phyloP scores from a whole-genome alignment of 2,797 vertebrate species.

The Manis crassicaudata region DNA sequence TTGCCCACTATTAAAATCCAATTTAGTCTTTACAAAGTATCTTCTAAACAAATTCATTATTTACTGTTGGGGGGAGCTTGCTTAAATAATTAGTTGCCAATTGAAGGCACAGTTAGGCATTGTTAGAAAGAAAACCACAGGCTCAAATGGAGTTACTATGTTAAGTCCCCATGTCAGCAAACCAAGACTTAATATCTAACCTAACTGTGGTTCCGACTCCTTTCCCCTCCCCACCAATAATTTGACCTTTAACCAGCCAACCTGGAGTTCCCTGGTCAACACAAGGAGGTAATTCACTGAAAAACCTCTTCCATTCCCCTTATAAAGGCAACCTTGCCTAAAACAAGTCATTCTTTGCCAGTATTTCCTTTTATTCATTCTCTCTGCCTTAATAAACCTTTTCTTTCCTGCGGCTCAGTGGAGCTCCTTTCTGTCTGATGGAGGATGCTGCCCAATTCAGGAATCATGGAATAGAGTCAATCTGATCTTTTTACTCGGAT shows the following conservation, averaged over 20 bases:
- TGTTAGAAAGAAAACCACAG: background rate
- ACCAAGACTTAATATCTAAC: background rate
- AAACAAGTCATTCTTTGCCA: background rate
- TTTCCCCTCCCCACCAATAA: background rate
- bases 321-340: background rate
- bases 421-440: background rate
- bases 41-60: background rate
- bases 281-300: background rate
- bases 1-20: constrained; percentile 65
- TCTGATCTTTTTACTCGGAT: background rate
- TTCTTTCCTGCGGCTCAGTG: background rate
- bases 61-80: background rate
- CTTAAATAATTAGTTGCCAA: background rate
- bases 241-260: background rate
- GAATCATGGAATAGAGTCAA: background rate
- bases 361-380: background rate
- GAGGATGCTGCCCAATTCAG: background rate
- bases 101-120: background rate
- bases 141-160: background rate
- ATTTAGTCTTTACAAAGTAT: constrained; percentile 19
- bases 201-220: background rate
- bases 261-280: background rate
- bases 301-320: background rate
- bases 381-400: background rate
- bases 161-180: background rate